These are phyloP conservation scores for Dryobotodes eremita DNA, from an alignment of 2,888 invertebrate genomes.

Conservation along the genomic window DNA sequence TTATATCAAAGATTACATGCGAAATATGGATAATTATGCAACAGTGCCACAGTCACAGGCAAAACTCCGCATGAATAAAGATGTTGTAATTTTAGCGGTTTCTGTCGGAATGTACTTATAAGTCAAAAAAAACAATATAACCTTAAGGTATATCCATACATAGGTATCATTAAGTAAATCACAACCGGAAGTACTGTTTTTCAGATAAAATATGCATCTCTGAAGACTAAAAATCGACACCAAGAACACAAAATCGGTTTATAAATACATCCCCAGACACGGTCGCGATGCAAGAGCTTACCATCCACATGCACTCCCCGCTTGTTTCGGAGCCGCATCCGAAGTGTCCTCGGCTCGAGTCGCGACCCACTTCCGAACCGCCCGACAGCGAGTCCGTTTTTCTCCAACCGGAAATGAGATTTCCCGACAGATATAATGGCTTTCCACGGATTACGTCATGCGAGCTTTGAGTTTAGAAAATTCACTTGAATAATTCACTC, in stretches of 20 bases:
- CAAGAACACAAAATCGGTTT: background rate
- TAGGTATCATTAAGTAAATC: background rate
- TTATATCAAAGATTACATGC: background rate
- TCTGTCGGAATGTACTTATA: background rate
- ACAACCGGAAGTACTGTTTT: background rate
- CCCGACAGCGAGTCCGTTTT: slow-evolving; percentile 81
- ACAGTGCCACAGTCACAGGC: background rate
- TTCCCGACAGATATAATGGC: slow-evolving; percentile 88
- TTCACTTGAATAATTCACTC: slow-evolving; percentile 76
- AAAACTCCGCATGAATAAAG: background rate
- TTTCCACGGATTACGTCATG: slow-evolving; percentile 85
- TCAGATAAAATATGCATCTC: background rate
- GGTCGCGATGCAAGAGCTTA: background rate
- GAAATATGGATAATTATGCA: background rate
- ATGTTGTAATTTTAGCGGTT: background rate
- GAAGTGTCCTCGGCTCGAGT: slow-evolving; percentile 69
- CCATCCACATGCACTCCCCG: slow-evolving; percentile 27
- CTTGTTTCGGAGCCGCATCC: slow-evolving; percentile 54
- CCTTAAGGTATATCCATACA: background rate
- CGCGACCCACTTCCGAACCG: slow-evolving; percentile 81
- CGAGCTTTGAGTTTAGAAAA: slow-evolving; percentile 79
- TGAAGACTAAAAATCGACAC: background rate
- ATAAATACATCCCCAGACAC: background rate
- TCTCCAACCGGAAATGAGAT: slow-evolving; percentile 88
- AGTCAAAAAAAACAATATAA: background rate